Evolutionary conservation across 2,888 invertebrate genomes (phyloP), one percentile per base, ranked within the genome.

Genomic region (Plebejus argus): DNA sequence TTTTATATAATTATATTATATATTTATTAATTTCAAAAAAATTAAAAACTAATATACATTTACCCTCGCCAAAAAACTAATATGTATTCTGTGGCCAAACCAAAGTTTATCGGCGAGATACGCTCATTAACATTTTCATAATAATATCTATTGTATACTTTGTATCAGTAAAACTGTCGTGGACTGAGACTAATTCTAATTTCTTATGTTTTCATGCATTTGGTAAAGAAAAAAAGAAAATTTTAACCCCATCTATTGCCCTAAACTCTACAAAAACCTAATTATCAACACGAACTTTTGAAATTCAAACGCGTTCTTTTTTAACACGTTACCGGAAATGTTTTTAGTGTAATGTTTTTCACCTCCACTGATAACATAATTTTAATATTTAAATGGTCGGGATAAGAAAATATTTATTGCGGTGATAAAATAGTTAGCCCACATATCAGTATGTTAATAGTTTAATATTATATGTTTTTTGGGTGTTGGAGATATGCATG

Each of bases 301-400:
- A 66, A 66, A 10, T 35, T 70, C 7, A 8, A n/a, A 71, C 39
- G 71, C 71, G 39, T 39, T 72, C 39, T 20, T 72, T 71, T 45
- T 7, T 10, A 72, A 4, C 12, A 1, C 18, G 28, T 18, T 66
- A 45, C 72, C 39, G 45, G 72, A 72, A 72, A 71, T n/a, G n/a
- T n/a, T n/a, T n/a, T 71, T 71, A 71, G 71, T 71, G 71, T 71
- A 45, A 39, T 72, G 72, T 72, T 72, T 45, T 72, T 72, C 39
- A 72, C 72, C 72, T 72, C 20, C 20, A 28, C 66, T 66, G 66
- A 66, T 66, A 66, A 28, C 66, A 28, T 66, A 20, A 58, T 23
- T 61, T 66, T 66, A 66, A 66, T 66, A 28, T 66, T 66, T 66
- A 66, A 66, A 66, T 18, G 66, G 66, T 28, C 28, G 66, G 66